A percentile compares a stretch with the other conserved stretches of the same genome.
Evolutionary conservation across 2,888 invertebrate genomes (phyloP).

Genomic region (Stenodema calcarata): DNA sequence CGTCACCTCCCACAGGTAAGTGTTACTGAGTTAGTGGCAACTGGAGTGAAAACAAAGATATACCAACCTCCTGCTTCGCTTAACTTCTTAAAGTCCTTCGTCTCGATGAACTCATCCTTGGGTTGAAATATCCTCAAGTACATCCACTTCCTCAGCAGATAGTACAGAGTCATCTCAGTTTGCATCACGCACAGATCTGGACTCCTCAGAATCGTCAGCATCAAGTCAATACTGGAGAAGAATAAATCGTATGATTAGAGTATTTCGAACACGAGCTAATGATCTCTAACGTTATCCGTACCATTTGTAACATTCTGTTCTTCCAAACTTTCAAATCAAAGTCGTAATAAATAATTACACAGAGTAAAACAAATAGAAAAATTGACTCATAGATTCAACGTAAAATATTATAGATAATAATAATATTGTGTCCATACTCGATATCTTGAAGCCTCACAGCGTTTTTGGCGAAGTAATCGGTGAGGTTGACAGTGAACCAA

Average conservation of each 20-base stretch:
- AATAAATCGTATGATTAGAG: too few species aligned
- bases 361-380: too few species aligned
- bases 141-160: conserved; percentile 74
- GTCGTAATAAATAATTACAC: too few species aligned
- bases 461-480: conserved; percentile 68
- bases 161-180: conserved; percentile 79
- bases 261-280: too few species aligned
- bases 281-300: too few species aligned
- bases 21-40: too few species aligned
- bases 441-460: conserved; percentile 68
- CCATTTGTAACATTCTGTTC: too few species aligned
- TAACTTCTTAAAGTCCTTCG: conserved; percentile 14
- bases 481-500: conserved; percentile 75
- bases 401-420: too few species aligned
- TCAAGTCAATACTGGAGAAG: conserved; percentile 66
- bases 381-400: too few species aligned
- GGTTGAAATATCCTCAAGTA: conserved; percentile 65
- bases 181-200: conserved; percentile 76
- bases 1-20: too few species aligned
- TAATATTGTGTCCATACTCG: conserved; percentile 60
- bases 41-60: too few species aligned
- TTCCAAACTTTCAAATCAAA: too few species aligned
- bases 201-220: conserved; percentile 70
- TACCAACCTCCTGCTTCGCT: not conserved
- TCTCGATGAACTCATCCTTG: conserved; percentile 58